phyloP scores from a whole-genome alignment of 2,888 invertebrate species.

The Automeris io region DNA sequence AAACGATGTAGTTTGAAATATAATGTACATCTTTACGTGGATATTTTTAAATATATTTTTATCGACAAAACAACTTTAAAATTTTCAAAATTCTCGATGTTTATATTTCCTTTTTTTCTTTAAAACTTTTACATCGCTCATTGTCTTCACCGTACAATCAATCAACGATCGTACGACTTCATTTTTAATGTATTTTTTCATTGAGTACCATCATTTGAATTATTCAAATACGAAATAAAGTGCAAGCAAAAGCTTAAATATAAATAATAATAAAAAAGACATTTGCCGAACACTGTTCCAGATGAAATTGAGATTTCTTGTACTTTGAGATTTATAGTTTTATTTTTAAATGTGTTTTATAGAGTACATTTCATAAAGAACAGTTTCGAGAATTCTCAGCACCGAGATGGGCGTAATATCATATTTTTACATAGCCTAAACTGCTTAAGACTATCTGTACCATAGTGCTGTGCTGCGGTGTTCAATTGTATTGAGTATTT shows the following conservation, averaged over 20 bases:
- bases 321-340: not conserved
- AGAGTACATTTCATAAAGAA: slow-evolving; percentile 23
- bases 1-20: too few species aligned
- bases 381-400: slow-evolving; percentile 45
- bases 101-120: too few species aligned
- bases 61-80: too few species aligned
- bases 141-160: not conserved
- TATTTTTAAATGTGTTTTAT: not conserved
- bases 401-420: slow-evolving; percentile 47
- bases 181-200: not conserved
- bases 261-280: slow-evolving; percentile 27
- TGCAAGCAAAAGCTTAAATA: slow-evolving; percentile 40
- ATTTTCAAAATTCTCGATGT: too few species aligned
- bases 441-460: slow-evolving; percentile 9
- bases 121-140: not conserved
- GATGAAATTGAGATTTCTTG: slow-evolving; percentile 14
- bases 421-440: slow-evolving; percentile 23
- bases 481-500: not conserved
- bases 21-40: too few species aligned
- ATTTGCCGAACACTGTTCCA: slow-evolving; percentile 34
- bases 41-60: too few species aligned
- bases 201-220: not conserved
- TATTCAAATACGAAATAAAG: slow-evolving; percentile 19
- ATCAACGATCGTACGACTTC: not conserved
- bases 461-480: slow-evolving; percentile 1